These are phyloP conservation scores for Pandion haliaetus DNA, from an alignment of 2,113 vertebrate genomes.

Conservation along the genomic window DNA sequence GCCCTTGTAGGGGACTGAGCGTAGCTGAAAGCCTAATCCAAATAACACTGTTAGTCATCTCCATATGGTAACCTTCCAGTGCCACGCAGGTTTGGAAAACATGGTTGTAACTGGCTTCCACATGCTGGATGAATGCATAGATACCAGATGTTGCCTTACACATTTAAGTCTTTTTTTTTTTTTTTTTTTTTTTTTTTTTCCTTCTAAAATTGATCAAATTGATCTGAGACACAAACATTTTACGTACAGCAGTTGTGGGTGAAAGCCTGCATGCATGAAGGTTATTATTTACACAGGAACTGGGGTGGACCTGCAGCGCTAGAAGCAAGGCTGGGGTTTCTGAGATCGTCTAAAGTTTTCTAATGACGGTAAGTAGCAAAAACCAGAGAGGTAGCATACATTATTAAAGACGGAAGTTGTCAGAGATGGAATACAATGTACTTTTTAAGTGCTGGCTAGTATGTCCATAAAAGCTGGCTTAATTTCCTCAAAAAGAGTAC, in stretches of 20 bases:
- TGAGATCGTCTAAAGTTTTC: background rate
- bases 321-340: background rate
- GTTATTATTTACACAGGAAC: background rate
- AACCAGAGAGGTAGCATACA: background rate
- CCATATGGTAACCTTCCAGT: background rate
- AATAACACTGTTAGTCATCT: background rate
- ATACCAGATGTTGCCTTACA: background rate
- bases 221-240: background rate
- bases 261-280: background rate
- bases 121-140: background rate
- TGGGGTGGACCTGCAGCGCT: background rate
- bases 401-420: rapidly evolving
- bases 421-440: background rate
- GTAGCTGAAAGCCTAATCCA: background rate
- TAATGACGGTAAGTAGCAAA: background rate
- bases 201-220: too few relatives aligned
- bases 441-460: background rate
- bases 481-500: background rate
- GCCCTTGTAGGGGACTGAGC: background rate
- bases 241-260: background rate
- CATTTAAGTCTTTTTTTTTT: background rate
- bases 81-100: background rate
- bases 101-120: background rate
- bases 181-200: too few relatives aligned
- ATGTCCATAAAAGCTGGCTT: background rate